phyloP scores from a whole-genome alignment of 2,888 invertebrate species.

The Caenorhabditis becei region DNA sequence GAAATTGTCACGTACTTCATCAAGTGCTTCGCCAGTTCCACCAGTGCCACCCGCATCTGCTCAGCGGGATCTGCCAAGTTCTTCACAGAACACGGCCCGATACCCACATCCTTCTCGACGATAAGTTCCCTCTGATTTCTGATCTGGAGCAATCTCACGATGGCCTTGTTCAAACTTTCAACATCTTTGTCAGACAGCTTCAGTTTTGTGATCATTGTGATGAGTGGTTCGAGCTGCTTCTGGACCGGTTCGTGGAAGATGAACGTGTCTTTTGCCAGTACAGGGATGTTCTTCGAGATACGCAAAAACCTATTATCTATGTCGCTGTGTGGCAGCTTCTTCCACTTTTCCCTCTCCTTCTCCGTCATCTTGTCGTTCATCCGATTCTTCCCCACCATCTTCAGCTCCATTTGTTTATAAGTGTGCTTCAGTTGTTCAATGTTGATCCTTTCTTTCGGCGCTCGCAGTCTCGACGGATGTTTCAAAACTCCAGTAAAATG shows the following conservation, averaged over 20 bases:
- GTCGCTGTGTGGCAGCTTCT: not conserved
- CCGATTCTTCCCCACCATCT: slow-evolving; percentile 18
- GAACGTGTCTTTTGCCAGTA: slow-evolving; percentile 30
- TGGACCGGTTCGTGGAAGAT: slow-evolving; percentile 25
- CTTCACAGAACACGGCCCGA: slow-evolving; percentile 12
- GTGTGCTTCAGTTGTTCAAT: slow-evolving; percentile 28
- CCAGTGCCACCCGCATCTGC: slow-evolving; percentile 61
- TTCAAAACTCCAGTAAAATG: not conserved
- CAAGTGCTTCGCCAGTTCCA: slow-evolving; percentile 69
- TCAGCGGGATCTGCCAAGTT: slow-evolving; percentile 48
- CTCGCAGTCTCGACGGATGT: not conserved
- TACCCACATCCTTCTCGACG: not conserved
- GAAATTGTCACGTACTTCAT: slow-evolving; percentile 65
- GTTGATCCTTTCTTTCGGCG: slow-evolving; percentile 20
- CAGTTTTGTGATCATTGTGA: slow-evolving; percentile 45
- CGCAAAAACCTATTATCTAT: slow-evolving; percentile 19
- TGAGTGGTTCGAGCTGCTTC: slow-evolving; percentile 35
- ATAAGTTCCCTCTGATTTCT: slow-evolving; percentile 7
- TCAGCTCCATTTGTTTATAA: slow-evolving; percentile 37
- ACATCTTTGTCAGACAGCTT: slow-evolving; percentile 58
- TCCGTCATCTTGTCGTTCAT: not conserved
- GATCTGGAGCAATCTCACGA: slow-evolving; percentile 33
- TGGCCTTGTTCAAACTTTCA: slow-evolving; percentile 58
- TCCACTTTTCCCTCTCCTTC: slow-evolving; percentile 17
- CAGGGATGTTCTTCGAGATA: slow-evolving; percentile 44